Evolutionary conservation across 1,140 invertebrate genomes (phyloP).

Genomic region (Cyphomyrmex costatus): DNA sequence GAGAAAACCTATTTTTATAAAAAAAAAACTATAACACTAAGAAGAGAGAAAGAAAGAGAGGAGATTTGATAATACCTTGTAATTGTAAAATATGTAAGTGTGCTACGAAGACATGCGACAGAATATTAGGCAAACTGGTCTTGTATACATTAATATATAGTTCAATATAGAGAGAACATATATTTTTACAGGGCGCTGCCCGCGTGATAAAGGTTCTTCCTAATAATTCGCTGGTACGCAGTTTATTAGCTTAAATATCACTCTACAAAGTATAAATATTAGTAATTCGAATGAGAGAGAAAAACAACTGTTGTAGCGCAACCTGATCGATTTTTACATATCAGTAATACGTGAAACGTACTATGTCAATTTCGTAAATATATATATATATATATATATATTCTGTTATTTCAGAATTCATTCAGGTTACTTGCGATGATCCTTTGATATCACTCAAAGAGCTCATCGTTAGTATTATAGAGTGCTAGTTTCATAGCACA

Average conservation of each 20-base stretch:
- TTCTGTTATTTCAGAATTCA: constrained; percentile 7
- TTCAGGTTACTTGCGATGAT: constrained; percentile 36
- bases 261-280: constrained; percentile 72
- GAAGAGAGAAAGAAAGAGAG: neutral
- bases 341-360: constrained; percentile 21
- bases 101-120: neutral
- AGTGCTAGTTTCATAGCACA: constrained; percentile 4
- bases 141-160: constrained; percentile 73
- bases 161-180: constrained; percentile 80
- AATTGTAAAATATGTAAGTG: constrained; percentile 57
- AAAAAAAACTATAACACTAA: constrained; percentile 69
- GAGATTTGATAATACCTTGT: constrained; percentile 64
- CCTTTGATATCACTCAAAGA: constrained; percentile 34
- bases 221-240: constrained; percentile 80
- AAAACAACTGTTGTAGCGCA: constrained; percentile 72
- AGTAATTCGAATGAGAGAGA: constrained; percentile 58
- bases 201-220: constrained; percentile 86
- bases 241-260: constrained; percentile 78
- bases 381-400: no score
- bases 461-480: neutral
- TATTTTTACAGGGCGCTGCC: constrained; percentile 86
- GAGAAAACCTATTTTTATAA: constrained; percentile 73
- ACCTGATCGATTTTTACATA: constrained; percentile 69
- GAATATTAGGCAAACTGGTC: constrained; percentile 69
- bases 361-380: constrained; percentile 1